Evolutionary conservation across 1,140 invertebrate species (phyloP), one percentile per base, ranked within the genome.

Genomic region (Galleria mellonella): DNA sequence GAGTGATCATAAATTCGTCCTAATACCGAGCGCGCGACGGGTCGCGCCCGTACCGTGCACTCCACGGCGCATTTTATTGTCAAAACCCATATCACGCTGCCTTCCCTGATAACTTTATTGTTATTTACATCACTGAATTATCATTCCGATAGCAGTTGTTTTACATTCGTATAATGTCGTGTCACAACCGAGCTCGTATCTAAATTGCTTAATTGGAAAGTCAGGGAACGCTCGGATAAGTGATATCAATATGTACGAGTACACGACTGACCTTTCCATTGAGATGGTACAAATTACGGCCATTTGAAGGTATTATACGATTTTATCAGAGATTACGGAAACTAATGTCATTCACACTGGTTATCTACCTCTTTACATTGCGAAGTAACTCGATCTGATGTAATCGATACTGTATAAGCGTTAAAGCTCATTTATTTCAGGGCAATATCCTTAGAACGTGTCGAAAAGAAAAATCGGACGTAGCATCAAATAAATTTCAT

Each of bases 201-300:
- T 85, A 83, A 85, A 85, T 83, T 73, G 76, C 82, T 85, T 85
- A 85, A 85, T 84, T 85, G 82, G 78, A 82, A 81, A 81, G 66
- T 61, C 62, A 60, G 60, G 69, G 60, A 49, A 68, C 47, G 62
- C 49, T 51, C 53, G 43, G 51, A 58, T 62, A 56, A 64, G 47
- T 57, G 52, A 72, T 79, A 74, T 63, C 51, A 67, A 67, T 70
- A 69, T 65, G 50, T 61, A 48, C 53, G 37, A 45, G 17, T 23
- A 23, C 6, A 23, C 17, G 17, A 9, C 47, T 70, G 63, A 66
- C 61, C 65, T 69, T 71, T 56, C 59, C 65, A 64, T 70, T 70
- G 52, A 66, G 53, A 53, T 58, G 31, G 38, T 47, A 56, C 54
- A 62, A 67, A 46, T 62, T 67, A 60, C 45, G 48, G 10, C 32